A percentile compares a stretch with the other conserved stretches of the same genome.
Evolutionary conservation across 1,140 invertebrate genomes (phyloP).

Genomic region (Phymastichus coffea): DNA sequence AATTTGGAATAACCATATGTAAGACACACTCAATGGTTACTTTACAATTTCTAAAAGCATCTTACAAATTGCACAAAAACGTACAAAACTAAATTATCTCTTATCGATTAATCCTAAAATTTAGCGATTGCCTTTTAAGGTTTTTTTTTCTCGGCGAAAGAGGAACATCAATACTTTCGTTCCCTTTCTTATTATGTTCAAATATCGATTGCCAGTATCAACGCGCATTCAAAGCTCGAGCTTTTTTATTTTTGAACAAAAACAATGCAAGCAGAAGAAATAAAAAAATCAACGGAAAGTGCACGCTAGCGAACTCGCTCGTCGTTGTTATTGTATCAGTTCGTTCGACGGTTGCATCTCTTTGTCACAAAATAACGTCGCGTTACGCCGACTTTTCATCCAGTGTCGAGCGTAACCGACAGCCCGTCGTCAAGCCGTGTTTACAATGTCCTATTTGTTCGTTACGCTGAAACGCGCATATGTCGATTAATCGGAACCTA

Average conservation of each 20-base stretch:
- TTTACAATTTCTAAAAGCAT: conserved; percentile 51
- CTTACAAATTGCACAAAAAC: conserved; percentile 39
- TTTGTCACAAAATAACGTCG: too few species aligned
- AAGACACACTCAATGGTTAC: conserved; percentile 20
- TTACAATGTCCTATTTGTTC: too few species aligned
- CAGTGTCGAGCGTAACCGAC: too few species aligned
- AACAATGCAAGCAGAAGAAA: background rate
- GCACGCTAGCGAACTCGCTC: too few species aligned
- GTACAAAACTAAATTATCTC: conserved; percentile 55
- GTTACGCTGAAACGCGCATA: too few species aligned
- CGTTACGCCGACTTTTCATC: too few species aligned
- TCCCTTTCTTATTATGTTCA: background rate
- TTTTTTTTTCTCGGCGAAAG: conserved; percentile 14
- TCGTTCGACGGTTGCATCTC: too few species aligned
- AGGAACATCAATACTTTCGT: conserved; percentile 21
- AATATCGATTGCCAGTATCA: background rate
- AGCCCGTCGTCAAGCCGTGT: too few species aligned
- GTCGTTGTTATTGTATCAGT: too few species aligned
- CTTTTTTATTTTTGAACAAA: background rate
- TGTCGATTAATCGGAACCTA: too few species aligned
- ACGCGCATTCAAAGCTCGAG: background rate
- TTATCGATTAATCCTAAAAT: conserved; percentile 46
- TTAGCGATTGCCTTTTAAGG: conserved; percentile 32
- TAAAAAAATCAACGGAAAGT: background rate
- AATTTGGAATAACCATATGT: conserved; percentile 5